These are phyloP conservation scores for Lagopus muta DNA, from an alignment of 2,113 vertebrate genomes.

Conservation along the genomic window DNA sequence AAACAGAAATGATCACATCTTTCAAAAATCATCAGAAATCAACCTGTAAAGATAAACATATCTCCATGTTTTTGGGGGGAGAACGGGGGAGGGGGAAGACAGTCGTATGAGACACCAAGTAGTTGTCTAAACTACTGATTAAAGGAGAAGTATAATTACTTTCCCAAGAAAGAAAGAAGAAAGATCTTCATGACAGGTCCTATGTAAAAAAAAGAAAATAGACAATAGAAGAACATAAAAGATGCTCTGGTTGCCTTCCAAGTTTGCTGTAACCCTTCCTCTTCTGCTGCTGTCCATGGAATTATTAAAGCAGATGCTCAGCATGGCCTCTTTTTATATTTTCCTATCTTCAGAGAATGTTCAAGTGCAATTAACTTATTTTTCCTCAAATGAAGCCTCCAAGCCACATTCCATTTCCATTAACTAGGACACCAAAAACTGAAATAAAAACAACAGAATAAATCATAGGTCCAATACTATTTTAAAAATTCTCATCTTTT, in stretches of 20 bases:
- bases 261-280: not conserved
- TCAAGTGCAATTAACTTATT: not conserved
- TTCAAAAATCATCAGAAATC: not conserved
- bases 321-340: not conserved
- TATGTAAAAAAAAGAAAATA: not conserved
- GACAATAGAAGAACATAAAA: not conserved
- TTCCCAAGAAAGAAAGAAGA: not conserved
- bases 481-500: not conserved
- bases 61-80: not conserved
- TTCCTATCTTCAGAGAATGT: not conserved
- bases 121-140: not conserved
- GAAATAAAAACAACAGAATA: not conserved
- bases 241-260: not conserved
- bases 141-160: not conserved
- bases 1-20: not conserved
- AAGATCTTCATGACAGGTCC: not conserved
- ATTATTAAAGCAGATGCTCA: not conserved
- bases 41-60: not conserved
- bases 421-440: not conserved
- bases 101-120: not conserved
- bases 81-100: not conserved
- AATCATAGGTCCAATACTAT: not conserved
- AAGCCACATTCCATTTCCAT: not conserved
- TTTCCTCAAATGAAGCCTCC: not conserved
- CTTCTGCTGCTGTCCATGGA: not conserved